These are phyloP conservation scores for Pterobdella sp. DNA, from an alignment of 2,888 invertebrate species.

Conservation along the genomic window DNA sequence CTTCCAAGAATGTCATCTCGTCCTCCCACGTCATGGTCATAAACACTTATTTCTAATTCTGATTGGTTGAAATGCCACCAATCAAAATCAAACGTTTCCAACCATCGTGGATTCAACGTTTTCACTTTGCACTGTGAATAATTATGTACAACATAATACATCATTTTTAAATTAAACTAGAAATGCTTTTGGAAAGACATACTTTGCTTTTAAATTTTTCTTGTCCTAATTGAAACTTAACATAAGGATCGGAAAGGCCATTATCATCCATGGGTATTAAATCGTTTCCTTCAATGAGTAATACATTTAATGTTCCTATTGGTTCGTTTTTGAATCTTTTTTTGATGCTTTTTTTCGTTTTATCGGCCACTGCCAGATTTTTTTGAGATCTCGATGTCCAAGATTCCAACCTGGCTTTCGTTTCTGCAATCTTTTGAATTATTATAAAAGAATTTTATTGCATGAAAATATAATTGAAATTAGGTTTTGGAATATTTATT, in stretches of 20 bases:
- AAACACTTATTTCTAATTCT: conserved; percentile 79
- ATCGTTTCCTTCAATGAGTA: conserved; percentile 89
- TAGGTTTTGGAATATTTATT: too few species aligned
- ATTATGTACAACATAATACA: not conserved
- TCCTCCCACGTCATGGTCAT: conserved; percentile 76
- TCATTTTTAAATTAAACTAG: not conserved
- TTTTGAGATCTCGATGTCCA: not conserved
- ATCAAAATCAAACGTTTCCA: conserved; percentile 94
- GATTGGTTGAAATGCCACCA: conserved; percentile 88
- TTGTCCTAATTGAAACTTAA: conserved; percentile 90
- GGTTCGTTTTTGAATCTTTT: conserved; percentile 75
- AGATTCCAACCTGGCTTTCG: not conserved
- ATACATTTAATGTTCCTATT: conserved; percentile 93
- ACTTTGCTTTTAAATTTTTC: conserved; percentile 93
- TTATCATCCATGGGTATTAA: conserved; percentile 75
- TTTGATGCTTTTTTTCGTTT: not conserved
- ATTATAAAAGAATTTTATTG: too few species aligned
- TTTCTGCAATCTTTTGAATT: not conserved
- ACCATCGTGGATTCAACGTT: conserved; percentile 78
- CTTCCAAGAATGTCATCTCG: conserved; percentile 79
- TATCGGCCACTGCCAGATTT: not conserved
- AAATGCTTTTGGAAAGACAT: conserved; percentile 13
- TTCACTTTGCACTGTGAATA: conserved; percentile 58
- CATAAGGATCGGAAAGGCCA: conserved; percentile 81
- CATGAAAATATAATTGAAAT: too few species aligned